A percentile compares a stretch with the other conserved stretches of the same genome.
Conservation (phyloP, 2,113 vertebrate species). For the Cygnus buccinator region DNA sequence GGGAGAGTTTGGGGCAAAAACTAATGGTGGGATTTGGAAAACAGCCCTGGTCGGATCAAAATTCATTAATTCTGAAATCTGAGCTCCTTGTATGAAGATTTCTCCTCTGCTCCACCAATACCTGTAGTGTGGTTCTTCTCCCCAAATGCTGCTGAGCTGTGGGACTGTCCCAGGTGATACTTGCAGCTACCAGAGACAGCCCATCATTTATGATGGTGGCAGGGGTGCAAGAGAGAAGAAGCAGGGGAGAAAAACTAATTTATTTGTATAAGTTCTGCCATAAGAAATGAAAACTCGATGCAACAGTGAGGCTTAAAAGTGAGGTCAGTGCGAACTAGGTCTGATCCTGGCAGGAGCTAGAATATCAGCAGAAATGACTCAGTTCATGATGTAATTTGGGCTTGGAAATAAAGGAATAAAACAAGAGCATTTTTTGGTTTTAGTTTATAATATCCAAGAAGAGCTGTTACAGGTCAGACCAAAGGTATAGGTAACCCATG, state of each 20-base stretch:
- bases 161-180: neutral
- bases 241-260: neutral
- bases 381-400: neutral
- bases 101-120: neutral
- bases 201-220: rapidly evolving
- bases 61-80: neutral
- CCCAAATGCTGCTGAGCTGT: neutral
- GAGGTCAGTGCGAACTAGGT: neutral
- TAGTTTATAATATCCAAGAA: neutral
- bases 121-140: neutral
- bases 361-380: neutral
- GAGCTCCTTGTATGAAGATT: neutral
- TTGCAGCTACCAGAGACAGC: neutral
- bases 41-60: neutral
- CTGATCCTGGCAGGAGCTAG: neutral
- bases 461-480: neutral
- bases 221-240: neutral
- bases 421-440: neutral
- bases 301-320: neutral
- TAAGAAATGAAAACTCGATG: neutral
- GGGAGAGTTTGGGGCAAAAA: neutral
- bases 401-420: neutral
- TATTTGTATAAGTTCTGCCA: no score
- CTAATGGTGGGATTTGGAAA: neutral
- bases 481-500: neutral